Evolutionary conservation across 2,888 invertebrate species (phyloP).

Genomic region (Dynastes maya): DNA sequence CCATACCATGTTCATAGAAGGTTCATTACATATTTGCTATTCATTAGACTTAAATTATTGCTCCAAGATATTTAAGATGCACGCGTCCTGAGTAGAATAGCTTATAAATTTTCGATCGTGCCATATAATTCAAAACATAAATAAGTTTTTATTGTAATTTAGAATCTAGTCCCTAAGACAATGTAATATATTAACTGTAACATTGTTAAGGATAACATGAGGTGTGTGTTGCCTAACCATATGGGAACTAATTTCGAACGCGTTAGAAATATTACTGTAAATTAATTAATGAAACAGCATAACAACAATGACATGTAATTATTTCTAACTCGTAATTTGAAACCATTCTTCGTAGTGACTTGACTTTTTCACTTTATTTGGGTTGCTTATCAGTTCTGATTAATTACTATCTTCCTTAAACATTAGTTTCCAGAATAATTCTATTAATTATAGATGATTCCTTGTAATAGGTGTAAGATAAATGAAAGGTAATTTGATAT

Average conservation of each 20-base stretch:
- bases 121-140: conserved; percentile 37
- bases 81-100: conserved; percentile 6
- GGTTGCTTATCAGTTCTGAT: background rate
- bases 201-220: conserved; percentile 16
- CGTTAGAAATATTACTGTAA: conserved; percentile 31
- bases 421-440: too few species aligned
- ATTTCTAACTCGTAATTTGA: conserved; percentile 27
- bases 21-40: conserved; percentile 35
- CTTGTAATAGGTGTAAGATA: too few species aligned
- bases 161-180: conserved; percentile 28
- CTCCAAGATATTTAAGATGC: conserved; percentile 26
- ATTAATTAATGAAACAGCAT: conserved; percentile 32
- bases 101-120: conserved; percentile 32
- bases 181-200: conserved; percentile 25
- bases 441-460: too few species aligned
- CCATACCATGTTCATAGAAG: background rate
- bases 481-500: too few species aligned
- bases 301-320: conserved; percentile 28
- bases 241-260: conserved; percentile 22
- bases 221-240: conserved; percentile 28
- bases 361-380: background rate
- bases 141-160: conserved; percentile 36
- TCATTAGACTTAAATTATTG: conserved; percentile 34
- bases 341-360: background rate
- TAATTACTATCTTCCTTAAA: too few species aligned